Evolutionary conservation across 53 echinoderm and acorn worm genomes (phyloP), one percentile per base, ranked within the genome.

Genomic region (Glandiceps talaboti): DNA sequence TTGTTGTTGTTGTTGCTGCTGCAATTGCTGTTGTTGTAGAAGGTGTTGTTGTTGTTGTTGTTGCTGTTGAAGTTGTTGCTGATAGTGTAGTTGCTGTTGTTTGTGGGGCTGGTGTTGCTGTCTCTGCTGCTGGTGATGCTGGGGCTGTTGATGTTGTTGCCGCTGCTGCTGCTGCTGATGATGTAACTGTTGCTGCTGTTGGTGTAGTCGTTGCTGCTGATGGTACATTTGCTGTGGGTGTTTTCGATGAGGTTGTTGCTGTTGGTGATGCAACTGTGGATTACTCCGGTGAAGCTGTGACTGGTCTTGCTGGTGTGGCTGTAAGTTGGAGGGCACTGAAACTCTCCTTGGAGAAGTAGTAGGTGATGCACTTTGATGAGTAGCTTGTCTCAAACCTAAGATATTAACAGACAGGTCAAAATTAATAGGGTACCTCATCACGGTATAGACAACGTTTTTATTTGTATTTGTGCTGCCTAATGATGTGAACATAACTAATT

Each of bases 1-100:
- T n/a, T 75, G 76, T 10, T 75, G 76, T 75, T 75, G 76, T n/a
- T 75, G 76, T 26, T 14, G 76, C 76, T 14, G 76, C 29, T 75
- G 29, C 27, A 10, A 1, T 26, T 75, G 76, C 1, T 75, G 12
- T 26, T 26, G 76, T 14, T 14, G 76, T n/a, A 14, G 76, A 6
- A 14, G 14, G 27, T 75, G 76, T 10, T 75, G 76, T 1, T 75
- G 27, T n/a, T 75, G 76, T 26, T 75, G 76, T 26, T 75, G 76
- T 10, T 10, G 76, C 29, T 75, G 76, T 1, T 75, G 27, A 6
- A 14, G 76, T 28, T 75, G 76, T 26, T 75, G 76, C 76, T 75
- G 76, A 14, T 73, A 26, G 14, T 73, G 73, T 73, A 14, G 73
- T 26, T 75, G 76, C 12, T 75, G 76, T n/a, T 75, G 76, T 1